Conservation (phyloP, 2,888 invertebrate genomes). For the Rhodophaea formosa region DNA sequence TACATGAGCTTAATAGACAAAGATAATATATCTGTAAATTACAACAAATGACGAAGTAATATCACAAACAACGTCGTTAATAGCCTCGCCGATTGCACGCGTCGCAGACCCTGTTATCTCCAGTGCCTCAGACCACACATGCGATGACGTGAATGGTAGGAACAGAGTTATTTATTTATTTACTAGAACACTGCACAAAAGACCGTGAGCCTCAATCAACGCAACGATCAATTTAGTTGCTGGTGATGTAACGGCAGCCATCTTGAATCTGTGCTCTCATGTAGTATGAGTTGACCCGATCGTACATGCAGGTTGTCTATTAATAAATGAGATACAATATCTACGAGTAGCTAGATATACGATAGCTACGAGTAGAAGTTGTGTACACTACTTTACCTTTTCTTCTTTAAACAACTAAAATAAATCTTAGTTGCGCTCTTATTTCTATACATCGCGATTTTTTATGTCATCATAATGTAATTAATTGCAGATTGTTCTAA, state of each 20-base stretch:
- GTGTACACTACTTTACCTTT: no score
- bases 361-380: no score
- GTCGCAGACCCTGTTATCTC: background rate
- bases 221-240: constrained; percentile 51
- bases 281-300: background rate
- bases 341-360: no score
- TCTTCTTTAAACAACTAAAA: no score
- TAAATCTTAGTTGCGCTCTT: no score
- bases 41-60: background rate
- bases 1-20: background rate
- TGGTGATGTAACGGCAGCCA: constrained; percentile 51
- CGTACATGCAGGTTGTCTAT: background rate
- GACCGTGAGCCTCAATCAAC: constrained; percentile 62
- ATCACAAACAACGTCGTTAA: background rate
- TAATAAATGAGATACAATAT: background rate
- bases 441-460: no score
- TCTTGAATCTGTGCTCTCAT: constrained; percentile 38
- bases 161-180: constrained; percentile 21
- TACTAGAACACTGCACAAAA: constrained; percentile 44
- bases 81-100: background rate
- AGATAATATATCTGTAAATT: background rate
- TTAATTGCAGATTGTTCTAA: no score
- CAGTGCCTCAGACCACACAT: background rate
- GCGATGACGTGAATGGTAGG: background rate
- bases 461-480: no score